These are phyloP conservation scores for Procavia capensis DNA, from an alignment of 2,113 vertebrate genomes.

Conservation along the genomic window DNA sequence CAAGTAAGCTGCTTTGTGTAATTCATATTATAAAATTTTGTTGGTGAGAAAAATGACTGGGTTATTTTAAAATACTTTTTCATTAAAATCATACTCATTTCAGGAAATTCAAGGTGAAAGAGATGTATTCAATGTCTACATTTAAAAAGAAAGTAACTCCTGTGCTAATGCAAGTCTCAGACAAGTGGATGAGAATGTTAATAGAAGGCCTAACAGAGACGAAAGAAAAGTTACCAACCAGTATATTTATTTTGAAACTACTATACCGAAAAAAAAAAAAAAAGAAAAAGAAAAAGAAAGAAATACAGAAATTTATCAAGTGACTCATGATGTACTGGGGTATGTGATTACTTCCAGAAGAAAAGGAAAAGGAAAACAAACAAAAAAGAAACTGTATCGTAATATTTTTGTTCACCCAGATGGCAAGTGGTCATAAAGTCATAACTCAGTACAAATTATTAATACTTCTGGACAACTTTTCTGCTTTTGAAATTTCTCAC, in stretches of 20 bases:
- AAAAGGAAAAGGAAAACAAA: background rate
- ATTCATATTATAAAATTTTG: conserved; percentile 38
- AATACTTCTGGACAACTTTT: background rate
- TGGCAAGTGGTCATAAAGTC: background rate
- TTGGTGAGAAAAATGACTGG: conserved; percentile 47
- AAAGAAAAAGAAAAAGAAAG: background rate
- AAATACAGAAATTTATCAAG: background rate
- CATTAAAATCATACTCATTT: conserved; percentile 59
- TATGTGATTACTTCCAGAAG: background rate
- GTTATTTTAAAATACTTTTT: conserved; percentile 50
- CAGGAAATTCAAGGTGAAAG: conserved; percentile 59
- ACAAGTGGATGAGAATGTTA: conserved; percentile 1
- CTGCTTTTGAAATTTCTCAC: background rate
- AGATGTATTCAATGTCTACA: conserved; percentile 43
- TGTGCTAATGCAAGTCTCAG: conserved; percentile 61
- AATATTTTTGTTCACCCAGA: background rate
- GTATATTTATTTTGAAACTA: conserved; percentile 11
- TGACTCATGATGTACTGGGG: background rate
- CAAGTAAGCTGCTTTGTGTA: background rate
- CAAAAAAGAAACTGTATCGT: background rate
- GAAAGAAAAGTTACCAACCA: background rate
- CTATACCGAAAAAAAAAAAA: background rate
- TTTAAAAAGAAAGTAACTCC: conserved; percentile 60
- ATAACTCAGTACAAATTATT: background rate
- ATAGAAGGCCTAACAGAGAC: conserved; percentile 1